Base-by-base conservation (phyloP, 2,113 vertebrate genomes). In the Puntigrus tetrazona region DNA sequence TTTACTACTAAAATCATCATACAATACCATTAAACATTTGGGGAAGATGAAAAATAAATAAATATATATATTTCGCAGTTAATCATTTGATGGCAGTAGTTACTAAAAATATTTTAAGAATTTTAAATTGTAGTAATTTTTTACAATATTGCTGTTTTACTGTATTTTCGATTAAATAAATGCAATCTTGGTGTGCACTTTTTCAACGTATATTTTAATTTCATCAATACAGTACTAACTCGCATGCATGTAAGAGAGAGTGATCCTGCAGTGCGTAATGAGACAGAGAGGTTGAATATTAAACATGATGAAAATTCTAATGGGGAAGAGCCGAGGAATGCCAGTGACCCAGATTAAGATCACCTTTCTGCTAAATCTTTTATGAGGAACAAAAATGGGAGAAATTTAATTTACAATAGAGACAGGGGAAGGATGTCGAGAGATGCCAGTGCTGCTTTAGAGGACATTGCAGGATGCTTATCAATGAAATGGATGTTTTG, bases 241-340 rank as follows among this genome's bases (percentile, higher is more conserved):
- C 1, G 11, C 59, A 16, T 70, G 59, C 5, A 47, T 76, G 77
- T 27, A 43, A 67, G 80, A 72, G 76, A 29, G 65, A 78, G 80
- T 36, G 69, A 83, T 50, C 79, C 79, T 47, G 69, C 57, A 55
- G 61, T 67, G 83, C 16, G 57, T 83, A 86, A 90, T 90, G 85
- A 87, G 88, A 72, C 52, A 14, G 52, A 41, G 41, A 82, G 85
- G 78, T 78, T 83, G 85, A 84, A 86, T 90, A 88, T 90, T 87
- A 87, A 89, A 82, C 83, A 82, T 90, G 89, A 89, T 90, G 88
- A 88, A 81, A 90, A 90, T 88, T 85, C 83, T 89, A 90, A 90
- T 69, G 86, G 85, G 80, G 84, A 52, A 70, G 81, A 84, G 86
- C 81, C 70, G 38, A 75, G 59, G 85, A 90, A 90, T 90, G 89